Evolutionary conservation across 2,113 vertebrate species (phyloP).

Genomic region (Lasiurus cinereus): DNA sequence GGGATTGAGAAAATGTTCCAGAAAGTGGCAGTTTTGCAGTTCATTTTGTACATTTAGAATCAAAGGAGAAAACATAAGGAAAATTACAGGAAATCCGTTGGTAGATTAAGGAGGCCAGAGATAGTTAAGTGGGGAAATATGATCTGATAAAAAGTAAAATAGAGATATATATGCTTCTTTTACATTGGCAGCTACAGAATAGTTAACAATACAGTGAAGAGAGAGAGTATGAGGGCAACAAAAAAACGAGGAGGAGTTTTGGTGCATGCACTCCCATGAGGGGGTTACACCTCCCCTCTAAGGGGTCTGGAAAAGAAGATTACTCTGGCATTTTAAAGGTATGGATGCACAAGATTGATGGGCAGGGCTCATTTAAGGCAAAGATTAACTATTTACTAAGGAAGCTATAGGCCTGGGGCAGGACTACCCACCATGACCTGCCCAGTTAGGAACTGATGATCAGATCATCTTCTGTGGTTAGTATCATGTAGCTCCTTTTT

Average conservation of each 20-base stretch:
- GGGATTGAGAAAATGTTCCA: not conserved
- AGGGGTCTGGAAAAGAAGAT: not conserved
- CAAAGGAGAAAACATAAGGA: not conserved
- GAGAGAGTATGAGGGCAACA: not conserved
- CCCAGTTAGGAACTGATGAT: not conserved
- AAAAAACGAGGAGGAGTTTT: not conserved
- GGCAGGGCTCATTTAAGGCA: not conserved
- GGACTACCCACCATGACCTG: not conserved
- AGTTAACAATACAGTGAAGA: not conserved
- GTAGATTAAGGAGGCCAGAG: not conserved
- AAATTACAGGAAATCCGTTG: not conserved
- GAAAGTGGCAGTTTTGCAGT: not conserved
- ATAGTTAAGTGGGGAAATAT: not conserved
- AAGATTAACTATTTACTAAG: not conserved
- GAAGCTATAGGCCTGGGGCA: not conserved
- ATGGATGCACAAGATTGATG: not conserved
- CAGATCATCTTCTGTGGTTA: not conserved
- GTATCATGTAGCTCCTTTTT: not conserved
- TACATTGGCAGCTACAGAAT: not conserved
- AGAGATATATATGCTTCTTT: not conserved
- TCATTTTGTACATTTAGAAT: not conserved
- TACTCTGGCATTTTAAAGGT: not conserved
- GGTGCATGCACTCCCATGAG: no score
- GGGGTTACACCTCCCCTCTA: not conserved
- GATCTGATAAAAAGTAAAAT: not conserved